phyloP scores from a whole-genome alignment of 2,113 vertebrate genomes.

The Myiopsitta monachus region DNA sequence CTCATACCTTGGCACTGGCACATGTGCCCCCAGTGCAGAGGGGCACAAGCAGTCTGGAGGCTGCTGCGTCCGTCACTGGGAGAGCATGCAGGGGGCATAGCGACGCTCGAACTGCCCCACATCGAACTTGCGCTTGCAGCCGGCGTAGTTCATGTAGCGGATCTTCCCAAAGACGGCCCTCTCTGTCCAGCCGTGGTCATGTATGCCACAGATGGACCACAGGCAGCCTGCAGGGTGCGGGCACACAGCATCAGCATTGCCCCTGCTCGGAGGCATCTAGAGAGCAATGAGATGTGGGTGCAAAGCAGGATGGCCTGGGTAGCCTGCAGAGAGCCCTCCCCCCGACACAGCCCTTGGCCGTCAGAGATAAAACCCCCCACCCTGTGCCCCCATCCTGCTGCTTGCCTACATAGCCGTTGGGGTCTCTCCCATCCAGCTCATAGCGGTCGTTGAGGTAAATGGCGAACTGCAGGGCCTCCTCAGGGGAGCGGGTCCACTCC shows the following conservation, averaged over 20 bases:
- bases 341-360: background rate
- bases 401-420: conserved; percentile 84
- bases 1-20: background rate
- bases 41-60: background rate
- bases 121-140: conserved; percentile 88
- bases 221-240: conserved; percentile 77
- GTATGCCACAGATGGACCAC: conserved; percentile 90
- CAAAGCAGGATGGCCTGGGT: background rate
- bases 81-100: conserved; percentile 55
- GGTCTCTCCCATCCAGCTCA: conserved; percentile 81
- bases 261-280: accelerated
- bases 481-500: conserved; percentile 86
- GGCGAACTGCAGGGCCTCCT: conserved; percentile 82
- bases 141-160: conserved; percentile 91
- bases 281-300: background rate
- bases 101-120: conserved; percentile 80
- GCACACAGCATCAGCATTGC: background rate
- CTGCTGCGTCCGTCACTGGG: background rate
- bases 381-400: accelerated
- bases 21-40: accelerated
- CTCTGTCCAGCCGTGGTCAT: conserved; percentile 88
- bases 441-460: conserved; percentile 87
- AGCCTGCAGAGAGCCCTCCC: background rate
- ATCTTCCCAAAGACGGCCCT: conserved; percentile 86
- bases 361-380: background rate